Percentiles rank a stretch among this genome's conserved stretches.
Conservation (phyloP, 1,140 invertebrate genomes). For the Manduca sexta region DNA sequence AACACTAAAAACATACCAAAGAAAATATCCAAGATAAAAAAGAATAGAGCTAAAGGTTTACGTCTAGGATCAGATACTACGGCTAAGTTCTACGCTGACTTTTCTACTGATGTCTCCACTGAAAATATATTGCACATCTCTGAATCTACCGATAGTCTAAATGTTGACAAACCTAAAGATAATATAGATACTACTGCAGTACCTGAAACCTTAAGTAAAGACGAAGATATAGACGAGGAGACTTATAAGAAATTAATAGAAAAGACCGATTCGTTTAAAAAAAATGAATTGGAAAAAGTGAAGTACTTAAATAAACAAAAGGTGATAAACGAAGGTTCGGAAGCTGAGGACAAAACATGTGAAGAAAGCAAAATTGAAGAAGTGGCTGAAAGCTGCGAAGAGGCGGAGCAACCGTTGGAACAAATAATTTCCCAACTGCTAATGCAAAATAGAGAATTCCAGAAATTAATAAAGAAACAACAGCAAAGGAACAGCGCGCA, state of each 20-base stretch:
- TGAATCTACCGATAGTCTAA: slow-evolving; percentile 77
- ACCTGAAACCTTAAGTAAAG: slow-evolving; percentile 50
- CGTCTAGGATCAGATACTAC: slow-evolving; percentile 67
- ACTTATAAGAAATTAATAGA: slow-evolving; percentile 68
- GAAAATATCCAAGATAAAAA: slow-evolving; percentile 79
- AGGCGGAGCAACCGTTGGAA: slow-evolving; percentile 77
- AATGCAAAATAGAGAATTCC: slow-evolving; percentile 88
- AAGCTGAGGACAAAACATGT: slow-evolving; percentile 42
- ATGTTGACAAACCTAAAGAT: slow-evolving; percentile 49
- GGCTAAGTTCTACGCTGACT: slow-evolving; percentile 79
- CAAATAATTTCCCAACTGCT: slow-evolving; percentile 88
- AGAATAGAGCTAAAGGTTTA: slow-evolving; percentile 73
- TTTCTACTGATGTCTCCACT: slow-evolving; percentile 73
- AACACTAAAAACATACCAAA: slow-evolving; percentile 79
- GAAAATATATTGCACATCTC: slow-evolving; percentile 76
- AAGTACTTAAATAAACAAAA: slow-evolving; percentile 67
- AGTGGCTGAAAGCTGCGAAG: slow-evolving; percentile 52
- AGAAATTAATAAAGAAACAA: slow-evolving; percentile 81
- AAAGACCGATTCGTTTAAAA: slow-evolving; percentile 73
- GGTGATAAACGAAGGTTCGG: slow-evolving; percentile 58
- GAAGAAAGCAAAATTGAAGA: slow-evolving; percentile 39
- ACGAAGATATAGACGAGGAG: slow-evolving; percentile 66
- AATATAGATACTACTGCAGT: slow-evolving; percentile 21
- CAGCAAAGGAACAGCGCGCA: slow-evolving; percentile 76
- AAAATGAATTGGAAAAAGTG: slow-evolving; percentile 70